These are phyloP conservation scores for Neria commutata DNA, from an alignment of 2,888 invertebrate genomes.

Conservation along the genomic window DNA sequence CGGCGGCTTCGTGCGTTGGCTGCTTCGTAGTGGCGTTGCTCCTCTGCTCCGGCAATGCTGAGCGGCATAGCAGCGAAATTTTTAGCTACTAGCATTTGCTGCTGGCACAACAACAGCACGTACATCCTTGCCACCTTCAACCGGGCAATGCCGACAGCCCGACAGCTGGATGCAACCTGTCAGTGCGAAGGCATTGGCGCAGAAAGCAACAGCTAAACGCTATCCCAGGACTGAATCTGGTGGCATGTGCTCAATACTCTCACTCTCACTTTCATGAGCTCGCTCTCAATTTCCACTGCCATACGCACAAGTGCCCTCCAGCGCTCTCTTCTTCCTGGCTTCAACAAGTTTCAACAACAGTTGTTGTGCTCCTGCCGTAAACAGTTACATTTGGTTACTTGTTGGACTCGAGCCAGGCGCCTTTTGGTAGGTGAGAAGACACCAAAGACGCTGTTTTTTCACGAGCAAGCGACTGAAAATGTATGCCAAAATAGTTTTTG, in stretches of 20 bases:
- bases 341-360: not conserved
- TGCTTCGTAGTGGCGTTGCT: slow-evolving; percentile 1
- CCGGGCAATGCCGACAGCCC: no score
- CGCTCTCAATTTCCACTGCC: no score
- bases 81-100: not conserved
- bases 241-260: not conserved
- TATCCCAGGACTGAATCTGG: slow-evolving; percentile 1
- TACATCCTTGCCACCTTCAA: slow-evolving; percentile 43
- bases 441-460: no score
- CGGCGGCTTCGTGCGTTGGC: slow-evolving; percentile 7
- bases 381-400: no score
- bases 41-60: not conserved
- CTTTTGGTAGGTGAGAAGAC: no score
- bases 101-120: not conserved
- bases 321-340: not conserved
- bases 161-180: no score
- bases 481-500: no score
- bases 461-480: no score
- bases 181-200: no score
- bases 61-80: not conserved
- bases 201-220: not conserved
- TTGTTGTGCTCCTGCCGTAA: no score
- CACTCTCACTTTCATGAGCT: no score
- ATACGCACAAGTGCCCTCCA: not conserved
- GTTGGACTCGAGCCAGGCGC: no score